A percentile compares a stretch with the other conserved stretches of the same genome.
Conservation (phyloP, 2,888 invertebrate genomes). For the Zygothrica quintamaculata region DNA sequence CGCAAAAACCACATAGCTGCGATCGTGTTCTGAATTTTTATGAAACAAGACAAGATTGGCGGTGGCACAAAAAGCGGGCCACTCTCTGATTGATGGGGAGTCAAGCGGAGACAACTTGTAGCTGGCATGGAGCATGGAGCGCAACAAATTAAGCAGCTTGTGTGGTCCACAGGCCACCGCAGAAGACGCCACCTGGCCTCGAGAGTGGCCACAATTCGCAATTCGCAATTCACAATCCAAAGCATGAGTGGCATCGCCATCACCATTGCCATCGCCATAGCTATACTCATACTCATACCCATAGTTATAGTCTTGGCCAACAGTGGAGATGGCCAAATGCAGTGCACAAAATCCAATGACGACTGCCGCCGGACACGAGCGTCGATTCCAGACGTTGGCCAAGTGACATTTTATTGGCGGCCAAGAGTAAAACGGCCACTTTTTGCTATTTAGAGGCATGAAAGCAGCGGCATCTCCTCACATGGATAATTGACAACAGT, state of each 20-base stretch:
- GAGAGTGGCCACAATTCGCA: slow-evolving; percentile 11
- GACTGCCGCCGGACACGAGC: slow-evolving; percentile 70
- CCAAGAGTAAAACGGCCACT: slow-evolving; percentile 36
- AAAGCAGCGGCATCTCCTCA: slow-evolving; percentile 71
- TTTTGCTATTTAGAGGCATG: slow-evolving; percentile 77
- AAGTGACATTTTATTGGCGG: slow-evolving; percentile 79
- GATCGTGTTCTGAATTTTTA: slow-evolving; percentile 75
- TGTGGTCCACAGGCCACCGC: slow-evolving; percentile 70
- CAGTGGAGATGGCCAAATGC: slow-evolving; percentile 68
- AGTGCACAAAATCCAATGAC: slow-evolving; percentile 51
- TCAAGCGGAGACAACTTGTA: slow-evolving; percentile 72
- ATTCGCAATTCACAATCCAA: too few species aligned
- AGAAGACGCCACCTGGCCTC: slow-evolving; percentile 75
- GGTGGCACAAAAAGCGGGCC: slow-evolving; percentile 43
- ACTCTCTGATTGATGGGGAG: slow-evolving; percentile 75
- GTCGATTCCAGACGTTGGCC: slow-evolving; percentile 44
- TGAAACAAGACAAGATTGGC: slow-evolving; percentile 63
- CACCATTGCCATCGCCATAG: slow-evolving; percentile 18
- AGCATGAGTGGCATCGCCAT: too few species aligned
- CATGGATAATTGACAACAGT: slow-evolving; percentile 77
- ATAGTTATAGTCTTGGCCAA: slow-evolving; percentile 18
- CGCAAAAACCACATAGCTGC: slow-evolving; percentile 59
- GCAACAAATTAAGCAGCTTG: slow-evolving; percentile 79
- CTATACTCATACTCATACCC: too few species aligned
- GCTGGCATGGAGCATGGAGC: slow-evolving; percentile 51